Evolutionary conservation across 2,797 vertebrate genomes (phyloP), one percentile per base, ranked within the genome.

Genomic region (Manis crassicaudata): DNA sequence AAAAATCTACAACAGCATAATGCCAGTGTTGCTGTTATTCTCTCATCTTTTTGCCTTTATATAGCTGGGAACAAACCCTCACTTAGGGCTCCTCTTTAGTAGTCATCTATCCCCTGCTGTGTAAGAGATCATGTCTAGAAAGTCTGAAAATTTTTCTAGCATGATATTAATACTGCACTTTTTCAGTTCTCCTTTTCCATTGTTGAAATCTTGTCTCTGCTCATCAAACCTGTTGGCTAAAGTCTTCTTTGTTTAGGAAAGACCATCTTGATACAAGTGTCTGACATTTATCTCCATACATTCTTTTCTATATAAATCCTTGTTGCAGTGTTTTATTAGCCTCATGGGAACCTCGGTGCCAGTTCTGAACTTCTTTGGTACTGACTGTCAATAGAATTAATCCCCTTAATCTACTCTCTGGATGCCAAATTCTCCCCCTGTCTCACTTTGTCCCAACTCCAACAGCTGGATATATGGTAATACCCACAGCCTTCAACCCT

Each of bases 41-140:
- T 92, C 46, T 91, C 70, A 40, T 83, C 18, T 52, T 92, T 76
- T 76, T 89, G 35, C 68, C 62, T 96, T 96, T 75, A 65, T 40
- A 23, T 37, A 70, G 13, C 46, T 72, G 16, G 21, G 6, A 84
- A 92, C 37, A 89, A 79, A 86, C 5, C 8, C 8, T 58, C 32
- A 25, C 6, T 46, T 82, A 68, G 67, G 10, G 17, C 27, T 52
- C 46, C 52, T 52, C 54, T 63, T 87, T 92, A 62, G 0, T 79
- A 52, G 18, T 79, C 54, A 68, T 73, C 88, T 96, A 76, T 79
- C 20, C 37, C 29, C 46, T 88, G 37, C 27, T 67, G 13, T n/a
- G 17, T 87, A 58, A 85, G 12, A 88, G 5, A 79, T 35, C 17
- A 35, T 14, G 6, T 90, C 43, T 86, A 73, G 43, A 89, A 89